A percentile compares a stretch with the other conserved stretches of the same genome.
phyloP scores from a whole-genome alignment of 1,140 invertebrate species.

The Lepidurus apus region DNA sequence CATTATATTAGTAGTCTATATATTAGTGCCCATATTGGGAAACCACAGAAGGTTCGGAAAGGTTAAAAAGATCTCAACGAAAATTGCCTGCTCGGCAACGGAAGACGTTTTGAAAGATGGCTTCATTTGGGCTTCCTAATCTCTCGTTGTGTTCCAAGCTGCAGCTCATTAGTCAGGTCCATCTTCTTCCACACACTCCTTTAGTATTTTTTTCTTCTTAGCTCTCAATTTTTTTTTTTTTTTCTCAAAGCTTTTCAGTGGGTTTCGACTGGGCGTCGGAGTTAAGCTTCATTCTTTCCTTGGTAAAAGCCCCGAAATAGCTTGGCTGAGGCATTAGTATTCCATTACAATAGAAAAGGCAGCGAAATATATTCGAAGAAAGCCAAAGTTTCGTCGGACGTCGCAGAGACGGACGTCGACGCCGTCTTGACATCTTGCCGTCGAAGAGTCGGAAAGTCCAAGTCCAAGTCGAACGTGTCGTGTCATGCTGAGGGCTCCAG shows the following conservation, averaged over 20 bases:
- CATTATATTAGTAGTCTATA: too few relatives aligned
- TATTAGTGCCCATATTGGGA: neutral
- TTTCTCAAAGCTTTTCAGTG: neutral
- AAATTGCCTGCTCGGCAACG: neutral
- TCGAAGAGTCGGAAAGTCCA: neutral
- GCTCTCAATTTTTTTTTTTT: neutral
- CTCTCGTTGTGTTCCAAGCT: conserved; percentile 21
- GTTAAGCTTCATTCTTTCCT: neutral
- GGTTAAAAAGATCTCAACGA: neutral
- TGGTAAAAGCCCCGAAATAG: neutral
- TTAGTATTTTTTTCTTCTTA: neutral
- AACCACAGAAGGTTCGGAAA: neutral
- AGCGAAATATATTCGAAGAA: neutral
- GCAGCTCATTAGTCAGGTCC: conserved; percentile 20
- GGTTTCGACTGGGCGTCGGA: neutral
- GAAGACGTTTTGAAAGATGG: conserved; percentile 21
- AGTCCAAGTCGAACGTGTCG: neutral
- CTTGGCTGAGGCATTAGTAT: conserved; percentile 9
- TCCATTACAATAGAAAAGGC: neutral
- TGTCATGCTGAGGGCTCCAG: neutral
- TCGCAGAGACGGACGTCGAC: neutral
- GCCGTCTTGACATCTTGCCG: conserved; percentile 1
- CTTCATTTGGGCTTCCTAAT: conserved; percentile 22
- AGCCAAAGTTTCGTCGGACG: conserved; percentile 10
- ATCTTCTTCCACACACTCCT: conserved; percentile 1